Percentiles rank a stretch among this genome's conserved stretches.
phyloP scores from a whole-genome alignment of 1,140 invertebrate species.

The Hypothenemus hampei region DNA sequence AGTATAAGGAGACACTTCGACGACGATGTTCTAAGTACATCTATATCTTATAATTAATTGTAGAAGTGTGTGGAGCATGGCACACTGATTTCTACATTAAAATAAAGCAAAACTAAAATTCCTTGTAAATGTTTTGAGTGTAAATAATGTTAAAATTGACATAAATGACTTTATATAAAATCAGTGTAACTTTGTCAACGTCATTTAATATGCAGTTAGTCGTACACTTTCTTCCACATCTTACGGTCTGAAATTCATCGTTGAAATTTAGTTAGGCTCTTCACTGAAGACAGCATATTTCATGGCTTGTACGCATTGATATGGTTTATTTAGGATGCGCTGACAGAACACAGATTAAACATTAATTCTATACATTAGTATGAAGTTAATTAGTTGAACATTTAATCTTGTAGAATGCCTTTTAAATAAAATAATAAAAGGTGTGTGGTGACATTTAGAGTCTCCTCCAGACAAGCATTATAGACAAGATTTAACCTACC shows the following conservation, averaged over 20 bases:
- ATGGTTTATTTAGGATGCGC: constrained; percentile 2
- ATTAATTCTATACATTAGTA: neutral
- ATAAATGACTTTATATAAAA: neutral
- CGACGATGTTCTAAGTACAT: neutral
- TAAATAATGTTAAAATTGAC: neutral
- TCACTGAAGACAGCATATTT: constrained; percentile 2
- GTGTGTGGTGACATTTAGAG: no score
- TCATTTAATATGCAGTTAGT: constrained; percentile 12
- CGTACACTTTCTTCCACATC: neutral
- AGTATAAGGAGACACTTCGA: neutral
- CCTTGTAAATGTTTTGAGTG: neutral
- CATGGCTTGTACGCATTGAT: neutral
- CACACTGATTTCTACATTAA: no score
- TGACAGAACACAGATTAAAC: neutral
- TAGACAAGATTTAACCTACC: constrained; percentile 1
- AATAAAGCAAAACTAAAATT: neutral
- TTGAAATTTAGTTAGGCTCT: constrained; percentile 3
- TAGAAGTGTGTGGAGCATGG: no score
- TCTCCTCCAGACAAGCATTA: neutral
- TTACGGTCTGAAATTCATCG: constrained; percentile 3
- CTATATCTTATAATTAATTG: no score
- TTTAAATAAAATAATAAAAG: no score
- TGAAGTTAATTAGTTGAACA: no score
- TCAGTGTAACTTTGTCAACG: neutral
- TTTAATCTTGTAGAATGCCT: no score